Evolutionary conservation across 2,888 invertebrate species (phyloP), one percentile per base, ranked within the genome.

Genomic region (Drosophila atripex): DNA sequence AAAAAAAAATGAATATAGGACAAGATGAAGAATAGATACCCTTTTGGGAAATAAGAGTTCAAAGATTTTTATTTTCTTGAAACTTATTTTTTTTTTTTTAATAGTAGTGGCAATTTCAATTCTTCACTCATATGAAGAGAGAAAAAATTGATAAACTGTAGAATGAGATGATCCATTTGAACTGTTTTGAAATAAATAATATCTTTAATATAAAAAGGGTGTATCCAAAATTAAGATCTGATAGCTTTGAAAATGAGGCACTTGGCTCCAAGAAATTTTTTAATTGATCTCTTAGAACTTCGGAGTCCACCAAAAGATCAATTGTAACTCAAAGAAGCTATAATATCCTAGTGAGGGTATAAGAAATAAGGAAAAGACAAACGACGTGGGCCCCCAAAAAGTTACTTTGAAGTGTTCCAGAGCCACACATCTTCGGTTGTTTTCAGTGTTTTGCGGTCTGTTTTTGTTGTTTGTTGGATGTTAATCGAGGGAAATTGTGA

Each of bases 401-500:
- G 30, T n/a, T n/a, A 35, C 58, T 47, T 68, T 53, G 60, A 63
- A 60, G 63, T 65, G n/a, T 25, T 41, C 39, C 46, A 14, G 35
- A 35, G 56, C 39, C 71, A 60, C 50, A 57, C 28, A 39, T 47
- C 18, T n/a, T 25, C 9, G 46, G 46, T 11, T 28, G 28, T 12
- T 41, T 9, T 32, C 38, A 18, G n/a, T 46, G n/a, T 47, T 46
- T 54, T 4, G 18, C 4, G 46, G 46, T 30, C 23, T 41, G 16
- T 25, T 63, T 51, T 39, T 51, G 46, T 64, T 50, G 63, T 57
- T 54, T 57, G 69, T 57, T 80, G 75, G 72, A 77, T 82, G 79
- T 78, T 80, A 80, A 83, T 80, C 80, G 76, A 76, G 71, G 66
- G 68, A 61, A 76, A 77, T 74, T 76, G 49, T 60, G 61, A 61